phyloP scores from a whole-genome alignment of 2,888 invertebrate species.

The Tipula lateralis region DNA sequence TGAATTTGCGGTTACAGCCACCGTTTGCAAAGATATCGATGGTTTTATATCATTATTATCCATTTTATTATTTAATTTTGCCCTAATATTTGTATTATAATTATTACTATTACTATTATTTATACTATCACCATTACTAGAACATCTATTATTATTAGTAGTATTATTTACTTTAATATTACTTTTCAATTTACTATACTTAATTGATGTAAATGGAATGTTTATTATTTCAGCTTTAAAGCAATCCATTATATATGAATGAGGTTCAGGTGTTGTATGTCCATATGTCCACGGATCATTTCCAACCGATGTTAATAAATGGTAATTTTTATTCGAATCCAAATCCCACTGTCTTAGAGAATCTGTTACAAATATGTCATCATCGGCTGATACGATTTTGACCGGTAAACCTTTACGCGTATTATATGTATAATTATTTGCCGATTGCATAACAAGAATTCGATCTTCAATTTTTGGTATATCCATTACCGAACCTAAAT shows the following conservation, averaged over 20 bases:
- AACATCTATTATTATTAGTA: slow-evolving; percentile 32
- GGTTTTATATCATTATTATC: slow-evolving; percentile 27
- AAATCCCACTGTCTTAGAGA: slow-evolving; percentile 73
- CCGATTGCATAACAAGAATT: slow-evolving; percentile 60
- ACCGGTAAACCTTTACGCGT: slow-evolving; percentile 82
- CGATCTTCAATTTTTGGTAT: slow-evolving; percentile 65
- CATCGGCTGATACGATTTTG: slow-evolving; percentile 64
- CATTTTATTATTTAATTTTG: slow-evolving; percentile 24
- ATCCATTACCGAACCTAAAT: slow-evolving; percentile 59
- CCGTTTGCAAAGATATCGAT: not conserved
- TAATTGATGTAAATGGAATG: slow-evolving; percentile 70
- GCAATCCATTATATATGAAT: slow-evolving; percentile 76
- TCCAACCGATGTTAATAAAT: slow-evolving; percentile 53
- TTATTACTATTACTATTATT: slow-evolving; percentile 37
- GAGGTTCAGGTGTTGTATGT: slow-evolving; percentile 48
- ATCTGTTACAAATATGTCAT: slow-evolving; percentile 77
- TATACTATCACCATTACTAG: slow-evolving; percentile 37
- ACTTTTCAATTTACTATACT: slow-evolving; percentile 39
- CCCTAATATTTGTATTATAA: slow-evolving; percentile 31
- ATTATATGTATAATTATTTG: slow-evolving; percentile 74
- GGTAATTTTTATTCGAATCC: slow-evolving; percentile 55
- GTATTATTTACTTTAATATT: slow-evolving; percentile 29
- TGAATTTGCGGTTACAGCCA: not conserved
- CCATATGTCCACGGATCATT: slow-evolving; percentile 73
- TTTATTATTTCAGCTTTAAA: slow-evolving; percentile 76